Evolutionary conservation across 92 coral and sea anemone species (phyloP).

Genomic region (Epizoanthus stellaris): DNA sequence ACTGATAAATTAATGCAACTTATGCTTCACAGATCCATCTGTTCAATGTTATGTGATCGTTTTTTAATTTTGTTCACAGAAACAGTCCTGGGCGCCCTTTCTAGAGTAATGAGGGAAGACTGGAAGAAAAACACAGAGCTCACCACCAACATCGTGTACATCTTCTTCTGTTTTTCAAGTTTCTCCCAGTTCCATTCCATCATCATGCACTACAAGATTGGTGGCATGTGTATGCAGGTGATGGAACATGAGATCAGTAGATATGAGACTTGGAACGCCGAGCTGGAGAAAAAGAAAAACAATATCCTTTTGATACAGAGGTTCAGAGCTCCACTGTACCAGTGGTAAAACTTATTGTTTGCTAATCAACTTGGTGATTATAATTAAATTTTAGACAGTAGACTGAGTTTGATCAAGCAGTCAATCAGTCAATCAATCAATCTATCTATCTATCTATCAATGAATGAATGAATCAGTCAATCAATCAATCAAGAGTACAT

Average conservation of each 20-base stretch:
- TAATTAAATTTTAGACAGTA: too few relatives aligned
- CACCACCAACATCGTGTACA: slow-evolving; percentile 94
- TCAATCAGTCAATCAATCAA: too few relatives aligned
- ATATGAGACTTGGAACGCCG: slow-evolving; percentile 90
- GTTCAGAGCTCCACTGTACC: background rate
- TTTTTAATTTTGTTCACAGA: slow-evolving; percentile 52
- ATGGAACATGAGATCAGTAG: slow-evolving; percentile 92
- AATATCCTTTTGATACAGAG: slow-evolving; percentile 78
- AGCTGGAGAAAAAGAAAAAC: slow-evolving; percentile 89
- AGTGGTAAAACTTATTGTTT: background rate
- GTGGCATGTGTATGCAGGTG: slow-evolving; percentile 96
- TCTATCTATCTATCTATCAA: too few relatives aligned
- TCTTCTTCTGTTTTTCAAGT: slow-evolving; percentile 98
- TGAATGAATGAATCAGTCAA: too few relatives aligned
- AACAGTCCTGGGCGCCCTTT: slow-evolving; percentile 93
- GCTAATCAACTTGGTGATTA: too few relatives aligned
- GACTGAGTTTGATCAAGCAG: too few relatives aligned
- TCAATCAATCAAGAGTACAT: too few relatives aligned
- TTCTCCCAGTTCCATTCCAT: slow-evolving; percentile 94
- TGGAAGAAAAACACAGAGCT: slow-evolving; percentile 97
- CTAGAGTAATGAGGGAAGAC: slow-evolving; percentile 94
- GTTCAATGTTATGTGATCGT: too few relatives aligned
- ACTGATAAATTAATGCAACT: background rate
- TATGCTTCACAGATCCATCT: background rate
- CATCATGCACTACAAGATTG: slow-evolving; percentile 93